These are phyloP conservation scores for Trichomalopsis sarcophagae DNA, from an alignment of 1,140 invertebrate species.

Conservation along the genomic window DNA sequence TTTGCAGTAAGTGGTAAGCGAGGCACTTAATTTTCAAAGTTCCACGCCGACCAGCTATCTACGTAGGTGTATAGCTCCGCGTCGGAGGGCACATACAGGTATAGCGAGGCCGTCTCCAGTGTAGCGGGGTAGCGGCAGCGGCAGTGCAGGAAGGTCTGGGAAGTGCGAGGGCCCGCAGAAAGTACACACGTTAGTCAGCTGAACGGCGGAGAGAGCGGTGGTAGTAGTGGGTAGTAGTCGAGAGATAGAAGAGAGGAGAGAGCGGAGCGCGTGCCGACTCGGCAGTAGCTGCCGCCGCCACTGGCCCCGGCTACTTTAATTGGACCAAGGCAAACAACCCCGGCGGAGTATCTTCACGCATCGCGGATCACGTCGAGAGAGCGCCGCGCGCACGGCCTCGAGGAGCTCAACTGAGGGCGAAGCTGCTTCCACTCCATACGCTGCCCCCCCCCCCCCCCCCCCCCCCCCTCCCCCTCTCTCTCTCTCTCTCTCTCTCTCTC, in stretches of 20 bases:
- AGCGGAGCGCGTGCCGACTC: constrained; percentile 1
- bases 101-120: too few relatives aligned
- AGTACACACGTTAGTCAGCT: constrained; percentile 31
- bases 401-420: neutral
- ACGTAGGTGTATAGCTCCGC: neutral
- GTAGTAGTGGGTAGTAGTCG: neutral
- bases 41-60: neutral
- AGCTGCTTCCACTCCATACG: neutral
- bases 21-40: constrained; percentile 33
- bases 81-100: neutral
- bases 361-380: constrained; percentile 56
- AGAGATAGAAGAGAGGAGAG: neutral
- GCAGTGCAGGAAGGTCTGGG: neutral
- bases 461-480: too few relatives aligned
- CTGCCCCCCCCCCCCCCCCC: too few relatives aligned
- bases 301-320: constrained; percentile 56
- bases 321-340: constrained; percentile 58
- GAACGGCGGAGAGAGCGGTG: neutral
- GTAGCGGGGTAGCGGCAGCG: neutral
- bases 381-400: neutral
- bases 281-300: constrained; percentile 20
- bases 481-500: too few relatives aligned
- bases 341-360: constrained; percentile 57
- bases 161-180: constrained; percentile 16
- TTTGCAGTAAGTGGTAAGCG: neutral